Evolutionary conservation across 2,797 vertebrate genomes (phyloP).

Genomic region (Sebastes ruberrimus): DNA sequence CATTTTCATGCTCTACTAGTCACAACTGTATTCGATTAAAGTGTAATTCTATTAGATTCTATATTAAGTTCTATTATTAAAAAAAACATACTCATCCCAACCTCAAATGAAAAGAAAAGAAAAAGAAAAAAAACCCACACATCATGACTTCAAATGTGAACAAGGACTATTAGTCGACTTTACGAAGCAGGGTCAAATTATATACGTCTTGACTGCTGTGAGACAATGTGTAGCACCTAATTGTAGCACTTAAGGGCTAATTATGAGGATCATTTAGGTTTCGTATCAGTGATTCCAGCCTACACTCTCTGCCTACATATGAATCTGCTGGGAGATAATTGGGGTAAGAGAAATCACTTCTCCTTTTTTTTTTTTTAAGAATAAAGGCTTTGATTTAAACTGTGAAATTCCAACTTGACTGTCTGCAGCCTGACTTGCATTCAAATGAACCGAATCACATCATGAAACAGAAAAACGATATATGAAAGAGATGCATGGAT

Average conservation of each 20-base stretch:
- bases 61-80: background rate
- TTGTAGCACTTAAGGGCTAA: constrained; percentile 41
- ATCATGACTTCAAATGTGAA: background rate
- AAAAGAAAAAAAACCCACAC: background rate
- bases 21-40: background rate
- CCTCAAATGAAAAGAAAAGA: background rate
- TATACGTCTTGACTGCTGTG: background rate
- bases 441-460: constrained; percentile 8
- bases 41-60: background rate
- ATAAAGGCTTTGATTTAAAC: constrained; percentile 21
- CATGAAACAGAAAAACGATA: background rate
- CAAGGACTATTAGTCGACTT: background rate
- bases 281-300: constrained; percentile 51
- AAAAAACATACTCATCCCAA: background rate
- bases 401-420: constrained; percentile 24
- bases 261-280: constrained; percentile 51
- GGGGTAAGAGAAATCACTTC: constrained; percentile 5
- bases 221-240: constrained; percentile 43
- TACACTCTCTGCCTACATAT: constrained; percentile 48
- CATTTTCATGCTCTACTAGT: background rate
- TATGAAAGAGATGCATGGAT: background rate
- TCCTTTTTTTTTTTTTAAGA: background rate
- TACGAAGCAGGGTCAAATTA: constrained; percentile 7
- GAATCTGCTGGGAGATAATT: constrained; percentile 47
- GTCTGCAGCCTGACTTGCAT: constrained; percentile 18